These are phyloP conservation scores for Aphelenchoides bicaudatus DNA, from an alignment of 2,888 invertebrate genomes.

Conservation along the genomic window DNA sequence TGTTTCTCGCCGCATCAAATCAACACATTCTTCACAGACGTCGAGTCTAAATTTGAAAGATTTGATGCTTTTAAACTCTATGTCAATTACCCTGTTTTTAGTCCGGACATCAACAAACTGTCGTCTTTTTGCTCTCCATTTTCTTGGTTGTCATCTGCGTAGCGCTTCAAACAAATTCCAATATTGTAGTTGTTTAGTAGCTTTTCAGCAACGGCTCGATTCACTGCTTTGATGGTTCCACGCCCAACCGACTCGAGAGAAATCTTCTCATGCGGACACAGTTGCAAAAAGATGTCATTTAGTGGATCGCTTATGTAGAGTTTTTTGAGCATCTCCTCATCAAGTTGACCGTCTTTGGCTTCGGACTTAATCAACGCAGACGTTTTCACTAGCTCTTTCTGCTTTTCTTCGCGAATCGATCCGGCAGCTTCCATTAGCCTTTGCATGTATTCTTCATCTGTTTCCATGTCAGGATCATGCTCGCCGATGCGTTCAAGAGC, in stretches of 20 bases:
- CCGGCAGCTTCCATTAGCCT: neutral
- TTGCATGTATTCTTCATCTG: constrained; percentile 12
- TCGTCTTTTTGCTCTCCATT: constrained; percentile 4
- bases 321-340: constrained; percentile 18
- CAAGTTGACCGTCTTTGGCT: constrained; percentile 14
- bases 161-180: constrained; percentile 3
- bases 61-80: neutral
- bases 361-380: constrained; percentile 5
- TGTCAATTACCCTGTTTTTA: constrained; percentile 29
- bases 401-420: neutral
- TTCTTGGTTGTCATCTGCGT: constrained; percentile 20
- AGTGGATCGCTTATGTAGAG: constrained; percentile 31
- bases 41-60: constrained; percentile 38
- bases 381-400: constrained; percentile 17
- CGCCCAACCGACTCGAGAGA: constrained; percentile 40
- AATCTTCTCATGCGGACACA: constrained; percentile 51
- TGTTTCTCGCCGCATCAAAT: constrained; percentile 38
- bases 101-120: constrained; percentile 13
- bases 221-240: constrained; percentile 53
- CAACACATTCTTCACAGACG: constrained; percentile 46
- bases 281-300: constrained; percentile 18
- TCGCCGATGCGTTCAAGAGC: neutral
- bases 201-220: constrained; percentile 34
- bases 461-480: constrained; percentile 3
- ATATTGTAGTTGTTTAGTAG: constrained; percentile 41